Evolutionary conservation across 2,888 invertebrate species (phyloP).

Genomic region (Tipula lateralis): DNA sequence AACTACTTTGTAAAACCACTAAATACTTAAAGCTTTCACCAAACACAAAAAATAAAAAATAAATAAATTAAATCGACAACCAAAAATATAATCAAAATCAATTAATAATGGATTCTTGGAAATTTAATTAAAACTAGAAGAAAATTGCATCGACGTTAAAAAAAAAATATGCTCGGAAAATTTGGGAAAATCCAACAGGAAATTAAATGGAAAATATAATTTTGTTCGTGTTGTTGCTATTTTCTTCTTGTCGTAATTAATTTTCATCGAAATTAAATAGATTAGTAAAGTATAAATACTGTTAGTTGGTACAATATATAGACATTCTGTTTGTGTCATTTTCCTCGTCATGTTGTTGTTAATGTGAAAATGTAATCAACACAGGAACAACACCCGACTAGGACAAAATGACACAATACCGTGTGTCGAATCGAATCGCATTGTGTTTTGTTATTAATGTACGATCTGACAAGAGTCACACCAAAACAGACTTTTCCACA

Average conservation of each 20-base stretch:
- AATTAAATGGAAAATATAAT: background rate
- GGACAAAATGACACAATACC: background rate
- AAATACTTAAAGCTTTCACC: slow-evolving; percentile 14
- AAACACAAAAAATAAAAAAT: background rate
- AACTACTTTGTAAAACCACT: background rate
- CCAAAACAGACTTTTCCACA: background rate
- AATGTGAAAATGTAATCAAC: too few relatives aligned
- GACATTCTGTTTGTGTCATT: background rate
- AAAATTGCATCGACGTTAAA: background rate
- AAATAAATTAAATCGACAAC: background rate
- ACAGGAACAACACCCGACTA: background rate
- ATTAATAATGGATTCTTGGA: background rate
- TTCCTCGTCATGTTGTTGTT: background rate
- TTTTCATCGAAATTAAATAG: background rate
- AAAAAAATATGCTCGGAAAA: background rate
- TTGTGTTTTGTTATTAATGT: background rate
- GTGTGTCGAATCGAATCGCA: background rate
- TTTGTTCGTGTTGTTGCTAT: background rate
- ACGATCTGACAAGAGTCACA: background rate
- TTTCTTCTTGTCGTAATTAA: slow-evolving; percentile 4
- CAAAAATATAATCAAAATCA: background rate
- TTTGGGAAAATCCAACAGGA: background rate
- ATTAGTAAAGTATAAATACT: background rate
- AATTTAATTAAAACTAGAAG: slow-evolving; percentile 19
- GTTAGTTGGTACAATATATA: background rate